Evolutionary conservation across 1,140 invertebrate genomes (phyloP).

Genomic region (Eufriesea mexicana): DNA sequence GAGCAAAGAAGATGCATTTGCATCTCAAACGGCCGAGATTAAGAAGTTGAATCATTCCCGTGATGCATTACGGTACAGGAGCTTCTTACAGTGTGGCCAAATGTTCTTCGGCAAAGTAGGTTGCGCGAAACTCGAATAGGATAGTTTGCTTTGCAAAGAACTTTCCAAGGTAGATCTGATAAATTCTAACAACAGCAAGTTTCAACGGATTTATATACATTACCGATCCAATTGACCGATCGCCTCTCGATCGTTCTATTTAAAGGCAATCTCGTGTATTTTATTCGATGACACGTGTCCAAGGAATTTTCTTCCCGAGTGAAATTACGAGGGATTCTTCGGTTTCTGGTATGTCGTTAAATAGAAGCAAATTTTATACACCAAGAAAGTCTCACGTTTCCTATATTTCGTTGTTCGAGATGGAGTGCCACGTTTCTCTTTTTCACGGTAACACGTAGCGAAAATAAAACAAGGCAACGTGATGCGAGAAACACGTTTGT

Average conservation of each 20-base stretch:
- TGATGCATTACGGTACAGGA: constrained; percentile 27
- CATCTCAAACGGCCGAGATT: constrained; percentile 49
- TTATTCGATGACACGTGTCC: neutral
- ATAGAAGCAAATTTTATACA: neutral
- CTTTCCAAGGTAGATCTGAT: neutral
- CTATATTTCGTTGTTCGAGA: neutral
- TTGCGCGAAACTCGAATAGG: constrained; percentile 21
- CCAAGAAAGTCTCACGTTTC: neutral
- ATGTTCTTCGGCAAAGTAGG: constrained; percentile 27
- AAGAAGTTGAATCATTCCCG: constrained; percentile 49
- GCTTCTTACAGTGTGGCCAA: constrained; percentile 20
- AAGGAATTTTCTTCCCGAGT: neutral
- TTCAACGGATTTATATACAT: neutral
- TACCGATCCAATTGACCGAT: neutral
- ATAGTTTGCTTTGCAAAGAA: constrained; percentile 1
- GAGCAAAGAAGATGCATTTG: constrained; percentile 39
- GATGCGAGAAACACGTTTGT: neutral
- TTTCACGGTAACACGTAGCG: constrained; percentile 3
- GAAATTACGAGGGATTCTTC: neutral
- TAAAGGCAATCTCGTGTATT: neutral
- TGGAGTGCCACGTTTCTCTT: neutral
- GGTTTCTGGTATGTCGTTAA: neutral
- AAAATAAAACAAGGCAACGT: constrained; percentile 21
- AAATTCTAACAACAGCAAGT: neutral
- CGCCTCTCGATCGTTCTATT: neutral